A percentile compares a stretch with the other conserved stretches of the same genome.
Conservation (phyloP, 2,797 vertebrate genomes). For the Todus mexicanus region DNA sequence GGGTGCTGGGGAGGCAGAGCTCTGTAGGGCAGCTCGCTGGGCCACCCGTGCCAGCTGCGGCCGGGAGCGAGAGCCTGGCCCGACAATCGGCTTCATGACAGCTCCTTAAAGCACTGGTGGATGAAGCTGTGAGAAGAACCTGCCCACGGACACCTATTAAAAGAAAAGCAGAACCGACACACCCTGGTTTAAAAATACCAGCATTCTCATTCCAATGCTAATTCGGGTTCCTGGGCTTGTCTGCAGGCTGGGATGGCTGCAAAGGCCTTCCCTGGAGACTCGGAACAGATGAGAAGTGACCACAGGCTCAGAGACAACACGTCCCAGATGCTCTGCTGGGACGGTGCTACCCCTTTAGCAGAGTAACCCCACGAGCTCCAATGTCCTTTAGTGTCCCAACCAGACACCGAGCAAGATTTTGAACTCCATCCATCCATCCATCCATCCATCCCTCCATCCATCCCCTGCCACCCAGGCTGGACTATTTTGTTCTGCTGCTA, state of each 20-base stretch:
- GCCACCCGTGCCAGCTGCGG: background rate
- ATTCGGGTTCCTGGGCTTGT: background rate
- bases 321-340: background rate
- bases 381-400: background rate
- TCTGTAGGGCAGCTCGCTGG: background rate
- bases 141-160: slow-evolving; percentile 18
- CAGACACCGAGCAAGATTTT: accelerated
- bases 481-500: accelerated
- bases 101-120: background rate
- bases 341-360: background rate
- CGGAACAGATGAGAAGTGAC: background rate
- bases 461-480: background rate
- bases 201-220: background rate
- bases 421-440: background rate
- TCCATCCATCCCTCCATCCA: too few species aligned
- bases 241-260: background rate
- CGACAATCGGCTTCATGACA: accelerated
- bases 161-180: background rate
- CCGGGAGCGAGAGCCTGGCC: background rate
- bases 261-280: background rate
- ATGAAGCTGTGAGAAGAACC: background rate
- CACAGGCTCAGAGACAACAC: accelerated
- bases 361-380: background rate
- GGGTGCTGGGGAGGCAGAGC: background rate
- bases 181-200: slow-evolving; percentile 12